A percentile compares a stretch with the other conserved stretches of the same genome.
Evolutionary conservation across 2,797 vertebrate genomes (phyloP).

Genomic region (Oophaga sylvatica): DNA sequence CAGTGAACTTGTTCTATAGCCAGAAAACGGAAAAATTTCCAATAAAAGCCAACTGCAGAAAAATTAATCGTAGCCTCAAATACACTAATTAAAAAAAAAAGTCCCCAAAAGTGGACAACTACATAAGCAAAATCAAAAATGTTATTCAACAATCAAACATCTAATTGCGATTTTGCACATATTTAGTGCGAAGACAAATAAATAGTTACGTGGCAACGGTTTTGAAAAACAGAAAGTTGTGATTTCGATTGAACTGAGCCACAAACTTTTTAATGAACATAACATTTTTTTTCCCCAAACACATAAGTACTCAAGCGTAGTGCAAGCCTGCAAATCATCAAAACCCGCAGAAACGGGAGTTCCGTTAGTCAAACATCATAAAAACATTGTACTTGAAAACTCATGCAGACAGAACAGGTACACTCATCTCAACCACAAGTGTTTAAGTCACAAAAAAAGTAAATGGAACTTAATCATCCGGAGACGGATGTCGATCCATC

Average conservation of each 20-base stretch:
- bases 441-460: slow-evolving; percentile 69
- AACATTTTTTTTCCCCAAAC: neutral
- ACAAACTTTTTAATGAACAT: neutral
- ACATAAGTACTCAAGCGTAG: slow-evolving; percentile 43
- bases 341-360: slow-evolving; percentile 62
- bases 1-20: no score
- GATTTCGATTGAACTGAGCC: neutral
- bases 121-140: neutral
- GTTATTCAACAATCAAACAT: slow-evolving; percentile 63
- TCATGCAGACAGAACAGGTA: slow-evolving; percentile 83
- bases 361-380: slow-evolving; percentile 82
- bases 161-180: slow-evolving; percentile 7
- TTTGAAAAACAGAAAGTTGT: neutral
- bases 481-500: slow-evolving; percentile 63
- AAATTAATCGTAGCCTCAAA: no score
- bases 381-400: slow-evolving; percentile 71
- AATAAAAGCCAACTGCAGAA: no score
- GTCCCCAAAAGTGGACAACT: neutral
- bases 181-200: neutral
- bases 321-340: slow-evolving; percentile 70
- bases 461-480: slow-evolving; percentile 82
- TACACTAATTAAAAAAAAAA: no score
- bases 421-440: slow-evolving; percentile 71
- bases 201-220: neutral
- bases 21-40: no score